Evolutionary conservation across 2,797 vertebrate genomes (phyloP).

Genomic region (Poliocrania exsul): DNA sequence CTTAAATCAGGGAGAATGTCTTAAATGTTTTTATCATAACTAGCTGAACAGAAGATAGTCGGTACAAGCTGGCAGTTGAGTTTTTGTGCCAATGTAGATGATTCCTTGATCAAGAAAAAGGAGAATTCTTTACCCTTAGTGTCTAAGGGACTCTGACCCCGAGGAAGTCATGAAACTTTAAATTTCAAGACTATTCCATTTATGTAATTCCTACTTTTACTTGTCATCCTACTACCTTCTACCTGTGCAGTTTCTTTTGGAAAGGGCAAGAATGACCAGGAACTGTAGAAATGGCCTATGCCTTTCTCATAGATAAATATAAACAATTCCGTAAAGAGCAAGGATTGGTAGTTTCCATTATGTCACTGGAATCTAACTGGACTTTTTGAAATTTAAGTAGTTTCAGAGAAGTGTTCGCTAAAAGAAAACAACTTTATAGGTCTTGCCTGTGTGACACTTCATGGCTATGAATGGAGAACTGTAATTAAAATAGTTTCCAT

Average conservation of each 20-base stretch:
- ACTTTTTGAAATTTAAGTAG: background rate
- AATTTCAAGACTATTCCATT: background rate
- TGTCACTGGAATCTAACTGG: background rate
- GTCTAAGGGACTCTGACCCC: background rate
- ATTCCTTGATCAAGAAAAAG: background rate
- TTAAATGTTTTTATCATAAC: background rate
- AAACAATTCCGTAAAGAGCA: background rate
- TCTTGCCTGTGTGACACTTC: background rate
- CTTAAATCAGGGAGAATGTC: background rate
- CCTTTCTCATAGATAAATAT: background rate
- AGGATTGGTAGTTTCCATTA: background rate
- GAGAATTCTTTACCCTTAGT: background rate
- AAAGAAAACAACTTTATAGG: background rate
- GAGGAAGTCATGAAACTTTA: background rate
- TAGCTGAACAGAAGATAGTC: fast-evolving
- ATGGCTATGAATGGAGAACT: background rate
- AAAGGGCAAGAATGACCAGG: background rate
- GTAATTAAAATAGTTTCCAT: background rate
- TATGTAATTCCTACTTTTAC: background rate
- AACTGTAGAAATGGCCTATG: background rate
- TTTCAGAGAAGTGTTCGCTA: background rate
- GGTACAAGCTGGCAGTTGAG: background rate
- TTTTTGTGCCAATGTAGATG: background rate
- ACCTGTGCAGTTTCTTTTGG: background rate
- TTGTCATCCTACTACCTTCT: background rate